Evolutionary conservation across 2,797 vertebrate species (phyloP).

Genomic region (Acanthurus leucopareius): DNA sequence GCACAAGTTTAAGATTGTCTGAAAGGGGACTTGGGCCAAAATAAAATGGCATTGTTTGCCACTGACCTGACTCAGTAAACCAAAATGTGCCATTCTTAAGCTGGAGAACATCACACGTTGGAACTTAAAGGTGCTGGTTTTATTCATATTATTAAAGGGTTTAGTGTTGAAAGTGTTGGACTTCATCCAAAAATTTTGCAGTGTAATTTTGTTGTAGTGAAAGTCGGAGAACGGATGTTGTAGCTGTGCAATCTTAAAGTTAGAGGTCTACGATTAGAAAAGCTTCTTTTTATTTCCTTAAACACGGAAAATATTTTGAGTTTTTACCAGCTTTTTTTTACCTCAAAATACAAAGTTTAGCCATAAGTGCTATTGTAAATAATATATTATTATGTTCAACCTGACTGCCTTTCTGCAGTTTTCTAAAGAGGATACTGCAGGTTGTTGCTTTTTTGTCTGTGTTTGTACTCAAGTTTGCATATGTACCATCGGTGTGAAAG

Average conservation of each 20-base stretch:
- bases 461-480: slow-evolving; percentile 13
- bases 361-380: slow-evolving; percentile 16
- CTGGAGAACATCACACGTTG: slow-evolving; percentile 54
- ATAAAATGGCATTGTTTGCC: slow-evolving; percentile 83
- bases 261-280: slow-evolving; percentile 8
- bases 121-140: slow-evolving; percentile 58
- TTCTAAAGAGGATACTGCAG: slow-evolving; percentile 32
- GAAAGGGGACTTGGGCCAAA: slow-evolving; percentile 77
- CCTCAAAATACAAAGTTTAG: background rate
- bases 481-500: slow-evolving; percentile 16
- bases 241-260: slow-evolving; percentile 11
- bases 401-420: slow-evolving; percentile 21
- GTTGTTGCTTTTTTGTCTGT: slow-evolving; percentile 16
- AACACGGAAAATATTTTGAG: background rate
- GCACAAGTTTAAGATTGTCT: slow-evolving; percentile 86
- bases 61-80: slow-evolving; percentile 74
- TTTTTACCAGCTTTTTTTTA: slow-evolving; percentile 18
- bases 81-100: slow-evolving; percentile 73
- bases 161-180: slow-evolving; percentile 51
- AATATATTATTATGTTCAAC: slow-evolving; percentile 30
- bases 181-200: slow-evolving; percentile 51
- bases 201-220: slow-evolving; percentile 31
- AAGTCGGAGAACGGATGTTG: slow-evolving; percentile 5
- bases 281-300: background rate
- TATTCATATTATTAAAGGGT: slow-evolving; percentile 51